These are phyloP conservation scores for Spatulosminthurus flaviceps DNA, from an alignment of 2,888 invertebrate species.

Conservation along the genomic window DNA sequence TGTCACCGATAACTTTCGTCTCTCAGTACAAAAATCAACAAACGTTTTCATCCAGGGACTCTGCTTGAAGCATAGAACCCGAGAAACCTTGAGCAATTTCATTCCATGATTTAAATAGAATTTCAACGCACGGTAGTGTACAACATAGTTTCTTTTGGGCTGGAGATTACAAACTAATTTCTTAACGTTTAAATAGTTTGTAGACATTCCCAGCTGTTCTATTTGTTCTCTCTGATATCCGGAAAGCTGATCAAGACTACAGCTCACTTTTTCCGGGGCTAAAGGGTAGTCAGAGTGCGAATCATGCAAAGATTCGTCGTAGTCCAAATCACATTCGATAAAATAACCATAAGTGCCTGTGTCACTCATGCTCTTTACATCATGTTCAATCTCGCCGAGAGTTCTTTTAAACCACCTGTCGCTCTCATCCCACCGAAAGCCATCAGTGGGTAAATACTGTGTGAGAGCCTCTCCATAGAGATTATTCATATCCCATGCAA, in stretches of 20 bases:
- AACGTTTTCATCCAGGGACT: conserved; percentile 65
- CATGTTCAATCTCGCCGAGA: not conserved
- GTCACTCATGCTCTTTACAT: not conserved
- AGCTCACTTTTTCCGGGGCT: conserved; percentile 38
- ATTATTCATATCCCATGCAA: conserved; percentile 65
- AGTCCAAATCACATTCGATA: conserved; percentile 53
- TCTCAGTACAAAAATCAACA: conserved; percentile 64
- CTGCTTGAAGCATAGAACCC: conserved; percentile 60
- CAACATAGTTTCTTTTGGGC: conserved; percentile 61
- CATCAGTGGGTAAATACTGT: conserved; percentile 63
- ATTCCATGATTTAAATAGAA: conserved; percentile 61
- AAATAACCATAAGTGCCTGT: conserved; percentile 41
- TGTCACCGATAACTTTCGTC: conserved; percentile 64
- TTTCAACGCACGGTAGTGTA: conserved; percentile 61
- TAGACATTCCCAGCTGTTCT: not conserved
- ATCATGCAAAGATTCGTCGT: conserved; percentile 40
- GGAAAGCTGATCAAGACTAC: not conserved
- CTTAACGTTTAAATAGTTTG: not conserved
- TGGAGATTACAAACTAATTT: conserved; percentile 60
- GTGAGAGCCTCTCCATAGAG: conserved; percentile 65
- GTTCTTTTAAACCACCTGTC: not conserved
- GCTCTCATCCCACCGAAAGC: conserved; percentile 64
- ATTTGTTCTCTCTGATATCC: not conserved
- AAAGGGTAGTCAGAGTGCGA: conserved; percentile 44
- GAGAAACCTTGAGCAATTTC: conserved; percentile 61